Percentiles rank a stretch among this genome's conserved stretches.
phyloP scores from a whole-genome alignment of 2,113 vertebrate genomes.

The Orientallactaga bullata region DNA sequence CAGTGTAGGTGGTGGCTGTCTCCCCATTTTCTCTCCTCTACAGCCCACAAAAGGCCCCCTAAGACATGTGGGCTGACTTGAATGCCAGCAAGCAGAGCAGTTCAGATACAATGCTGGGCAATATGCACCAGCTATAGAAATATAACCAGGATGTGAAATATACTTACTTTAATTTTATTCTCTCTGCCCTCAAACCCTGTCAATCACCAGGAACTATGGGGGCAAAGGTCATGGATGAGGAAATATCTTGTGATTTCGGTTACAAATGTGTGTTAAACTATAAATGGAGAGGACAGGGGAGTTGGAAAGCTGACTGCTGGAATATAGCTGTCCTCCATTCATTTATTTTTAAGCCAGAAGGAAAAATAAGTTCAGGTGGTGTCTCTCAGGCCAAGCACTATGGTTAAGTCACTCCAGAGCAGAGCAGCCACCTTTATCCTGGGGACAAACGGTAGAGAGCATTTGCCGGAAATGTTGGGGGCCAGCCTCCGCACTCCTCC shows the following conservation, averaged over 20 bases:
- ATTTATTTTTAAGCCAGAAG: background rate
- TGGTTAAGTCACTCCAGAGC: background rate
- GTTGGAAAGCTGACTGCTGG: background rate
- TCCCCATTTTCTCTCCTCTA: background rate
- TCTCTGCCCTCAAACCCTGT: background rate
- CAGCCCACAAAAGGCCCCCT: background rate
- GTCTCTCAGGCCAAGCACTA: background rate
- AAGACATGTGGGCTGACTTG: background rate
- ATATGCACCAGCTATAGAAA: slow-evolving; percentile 6
- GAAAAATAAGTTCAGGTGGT: background rate
- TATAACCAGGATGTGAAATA: slow-evolving; percentile 19
- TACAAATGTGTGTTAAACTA: background rate
- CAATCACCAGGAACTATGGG: background rate
- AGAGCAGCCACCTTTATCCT: background rate
- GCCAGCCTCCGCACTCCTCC: background rate
- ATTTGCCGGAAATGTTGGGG: background rate
- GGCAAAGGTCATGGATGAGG: background rate
- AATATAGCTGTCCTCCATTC: background rate
- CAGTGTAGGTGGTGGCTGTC: background rate
- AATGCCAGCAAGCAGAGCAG: background rate
- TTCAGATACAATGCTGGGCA: background rate
- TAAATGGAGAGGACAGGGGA: background rate
- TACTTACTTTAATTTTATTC: background rate
- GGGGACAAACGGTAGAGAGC: background rate
- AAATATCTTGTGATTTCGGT: background rate